Percentiles rank a stretch among this genome's conserved stretches.
phyloP scores from a whole-genome alignment of 2,888 invertebrate species.

The Amphipyra tragopoginis region DNA sequence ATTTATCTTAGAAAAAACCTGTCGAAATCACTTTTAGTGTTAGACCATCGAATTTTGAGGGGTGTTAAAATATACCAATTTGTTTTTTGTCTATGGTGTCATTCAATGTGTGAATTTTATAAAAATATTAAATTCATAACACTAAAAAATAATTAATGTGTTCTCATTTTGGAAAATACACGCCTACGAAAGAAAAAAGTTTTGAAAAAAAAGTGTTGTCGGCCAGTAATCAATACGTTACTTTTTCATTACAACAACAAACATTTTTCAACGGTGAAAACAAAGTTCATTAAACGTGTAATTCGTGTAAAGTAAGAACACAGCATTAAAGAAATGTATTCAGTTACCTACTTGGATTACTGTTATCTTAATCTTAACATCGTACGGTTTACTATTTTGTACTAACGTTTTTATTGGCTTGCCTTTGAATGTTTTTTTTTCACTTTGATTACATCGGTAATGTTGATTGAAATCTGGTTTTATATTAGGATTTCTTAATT shows the following conservation, averaged over 20 bases:
- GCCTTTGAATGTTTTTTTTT: constrained; percentile 60
- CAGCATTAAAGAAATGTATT: constrained; percentile 72
- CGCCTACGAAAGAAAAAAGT: not conserved
- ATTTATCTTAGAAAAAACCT: constrained; percentile 25
- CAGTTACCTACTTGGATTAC: constrained; percentile 71
- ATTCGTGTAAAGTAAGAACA: constrained; percentile 54
- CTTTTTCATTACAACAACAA: constrained; percentile 14
- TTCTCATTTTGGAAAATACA: not conserved
- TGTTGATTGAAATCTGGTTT: constrained; percentile 58
- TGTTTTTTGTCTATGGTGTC: constrained; percentile 2
- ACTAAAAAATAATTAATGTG: constrained; percentile 3
- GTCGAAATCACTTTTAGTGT: constrained; percentile 15
- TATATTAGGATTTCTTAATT: constrained; percentile 54
- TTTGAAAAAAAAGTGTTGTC: constrained; percentile 4
- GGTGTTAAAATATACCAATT: constrained; percentile 6
- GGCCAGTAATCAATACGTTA: constrained; percentile 11
- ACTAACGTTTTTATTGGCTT: constrained; percentile 72
- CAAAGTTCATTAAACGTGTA: constrained; percentile 49
- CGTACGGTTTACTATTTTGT: constrained; percentile 68
- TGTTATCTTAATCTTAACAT: constrained; percentile 72
- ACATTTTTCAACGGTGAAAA: constrained; percentile 19
- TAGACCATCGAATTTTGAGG: constrained; percentile 1
- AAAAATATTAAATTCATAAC: constrained; percentile 8
- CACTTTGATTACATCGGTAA: constrained; percentile 62
- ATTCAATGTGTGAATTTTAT: not conserved